Evolutionary conservation across 2,888 invertebrate species (phyloP), one percentile per base, ranked within the genome.

Genomic region (Priocnemis perturbator): DNA sequence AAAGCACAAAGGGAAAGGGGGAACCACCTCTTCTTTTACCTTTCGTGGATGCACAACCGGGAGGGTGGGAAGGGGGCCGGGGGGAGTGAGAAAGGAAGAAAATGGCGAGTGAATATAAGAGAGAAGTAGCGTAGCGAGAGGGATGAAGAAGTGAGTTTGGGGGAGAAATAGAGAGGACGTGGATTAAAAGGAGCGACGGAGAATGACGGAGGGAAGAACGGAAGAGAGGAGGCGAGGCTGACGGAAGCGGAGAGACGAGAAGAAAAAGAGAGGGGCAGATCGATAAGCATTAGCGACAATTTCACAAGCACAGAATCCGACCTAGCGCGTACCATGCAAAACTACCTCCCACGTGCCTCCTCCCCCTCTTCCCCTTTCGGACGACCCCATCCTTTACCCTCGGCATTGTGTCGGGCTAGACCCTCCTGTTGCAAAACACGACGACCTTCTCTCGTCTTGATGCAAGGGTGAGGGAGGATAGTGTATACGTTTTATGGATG

Each of bases 201-300:
- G 17, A 50, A 50, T 37, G 50, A 53, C 23, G 50, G 19, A 19
- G 14, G 17, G 1, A 17, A 14, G 19, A 50, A 50, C 50, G 50
- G 4, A 26, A 26, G n/a, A 19, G 50, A 11, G 47, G 17, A 11
- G 11, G 47, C 47, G 60, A 48, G 23, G 26, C 48, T 50, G 67
- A 50, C 17, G 50, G 50, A 19, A 50, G 50, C 50, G 15, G 50
- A 7, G 37, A 37, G 58, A 53, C 19, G 63, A 21, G 50, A 56
- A 64, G 50, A 56, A 21, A 67, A 44, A 17, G 56, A 20, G 52
- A 53, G 21, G 45, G 60, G 67, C 70, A 74, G 77, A 78, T 76
- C 77, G 77, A 81, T 77, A 79, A 77, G 78, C 78, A 78, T 80
- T 80, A 80, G 78, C 73, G 75, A 77, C 73, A 76, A 76, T 73